Base-by-base conservation (phyloP, 2,113 vertebrate genomes). In the Tringa solitaria region DNA sequence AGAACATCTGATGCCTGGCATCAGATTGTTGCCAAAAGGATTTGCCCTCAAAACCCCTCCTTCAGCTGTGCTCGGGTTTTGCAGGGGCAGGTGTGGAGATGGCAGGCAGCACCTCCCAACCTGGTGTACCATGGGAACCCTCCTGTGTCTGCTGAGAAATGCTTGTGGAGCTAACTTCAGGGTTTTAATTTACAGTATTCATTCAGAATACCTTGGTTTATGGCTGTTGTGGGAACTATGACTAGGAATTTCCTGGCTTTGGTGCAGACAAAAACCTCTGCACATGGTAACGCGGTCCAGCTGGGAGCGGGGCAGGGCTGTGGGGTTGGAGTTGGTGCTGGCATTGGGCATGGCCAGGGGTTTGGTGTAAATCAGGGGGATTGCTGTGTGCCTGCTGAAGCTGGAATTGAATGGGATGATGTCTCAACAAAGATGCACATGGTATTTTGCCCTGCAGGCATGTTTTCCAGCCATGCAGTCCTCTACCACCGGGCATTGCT, bases 311-410 rank as follows among this genome's bases (percentile, higher is more conserved):
- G 28, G 22, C 30, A 77, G 72, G 80, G 50, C 39, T 75, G 23
- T 60, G 51, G 48, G 30, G 22, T 2, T 79, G 28, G 53, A 32
- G 22, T 2, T 79, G 28, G 30, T 87, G 48, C 27, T 33, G 48
- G 17, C 27, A 9, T 6, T 4, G 4, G 8, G 26, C 50, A 61
- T 0, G 1, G 22, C 65, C 2, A 1, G 24, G 33, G 48, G 14
- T 10, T 65, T 80, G 30, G 32, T 78, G 30, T 63, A 79, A 68
- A 68, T 20, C 2, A 0, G 7, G 28, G 37, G 30, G 35, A 23
- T 14, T 65, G 37, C 10, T 89, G n/a, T 45, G n/a, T 54, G 23
- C n/a, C 53, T 84, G 57, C n/a, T 7, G 24, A 82, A 68, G 43
- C 37, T 75, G 51, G 46, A 81, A 78, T 8, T 82, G 8, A 46